Conservation (phyloP, 2,797 vertebrate species). For the Xerus rutilus region DNA sequence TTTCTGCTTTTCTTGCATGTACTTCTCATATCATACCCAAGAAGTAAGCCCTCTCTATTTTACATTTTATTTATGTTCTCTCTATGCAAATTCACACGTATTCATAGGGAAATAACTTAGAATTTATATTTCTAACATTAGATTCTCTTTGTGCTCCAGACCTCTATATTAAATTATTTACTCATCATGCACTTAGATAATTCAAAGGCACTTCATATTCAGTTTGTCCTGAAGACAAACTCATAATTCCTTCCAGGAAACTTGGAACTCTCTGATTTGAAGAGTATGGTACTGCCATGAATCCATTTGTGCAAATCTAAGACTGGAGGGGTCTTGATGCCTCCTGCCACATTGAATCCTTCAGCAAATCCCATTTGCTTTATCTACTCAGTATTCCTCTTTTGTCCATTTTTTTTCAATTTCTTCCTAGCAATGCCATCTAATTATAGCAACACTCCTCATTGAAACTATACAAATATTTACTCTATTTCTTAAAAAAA, state of each 20-base stretch:
- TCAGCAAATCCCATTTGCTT: not conserved
- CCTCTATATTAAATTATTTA: not conserved
- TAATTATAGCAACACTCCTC: not conserved
- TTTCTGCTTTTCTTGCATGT: not conserved
- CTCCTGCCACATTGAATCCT: not conserved
- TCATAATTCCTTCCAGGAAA: not conserved
- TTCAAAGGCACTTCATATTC: not conserved
- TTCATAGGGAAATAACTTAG: not conserved
- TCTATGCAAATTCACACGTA: not conserved
- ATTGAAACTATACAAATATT: not conserved
- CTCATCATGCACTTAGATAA: not conserved
- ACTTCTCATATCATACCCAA: not conserved
- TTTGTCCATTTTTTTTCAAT: not conserved
- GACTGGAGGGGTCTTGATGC: not conserved
- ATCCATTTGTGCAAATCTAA: not conserved
- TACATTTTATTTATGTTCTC: not conserved
- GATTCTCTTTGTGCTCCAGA: not conserved
- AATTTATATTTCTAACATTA: not conserved
- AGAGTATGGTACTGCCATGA: not conserved
- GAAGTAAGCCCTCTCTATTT: not conserved
- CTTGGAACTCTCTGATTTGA: not conserved
- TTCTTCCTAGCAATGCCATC: not conserved
- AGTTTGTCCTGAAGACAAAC: not conserved
- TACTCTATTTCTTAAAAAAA: constrained; percentile 10
- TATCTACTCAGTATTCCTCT: not conserved